A percentile compares a stretch with the other conserved stretches of the same genome.
These are phyloP conservation scores for Acropternis orthonyx DNA, from an alignment of 2,797 vertebrate species.

Conservation along the genomic window DNA sequence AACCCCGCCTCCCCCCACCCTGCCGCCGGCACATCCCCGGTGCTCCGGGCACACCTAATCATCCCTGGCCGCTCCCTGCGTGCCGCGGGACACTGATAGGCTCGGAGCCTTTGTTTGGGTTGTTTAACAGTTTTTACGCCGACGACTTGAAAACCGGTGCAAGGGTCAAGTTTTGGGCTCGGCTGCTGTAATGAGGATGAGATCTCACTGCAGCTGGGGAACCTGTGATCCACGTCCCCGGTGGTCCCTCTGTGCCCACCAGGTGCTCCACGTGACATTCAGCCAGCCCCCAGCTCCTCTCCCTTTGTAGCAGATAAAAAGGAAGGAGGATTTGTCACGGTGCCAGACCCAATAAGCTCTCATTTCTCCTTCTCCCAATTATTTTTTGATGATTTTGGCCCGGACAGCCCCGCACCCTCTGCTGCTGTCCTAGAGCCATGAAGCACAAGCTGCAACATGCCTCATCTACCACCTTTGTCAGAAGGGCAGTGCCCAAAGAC, in stretches of 20 bases:
- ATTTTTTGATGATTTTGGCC: neutral
- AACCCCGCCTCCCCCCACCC: neutral
- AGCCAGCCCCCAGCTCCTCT: neutral
- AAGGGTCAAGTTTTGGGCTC: neutral
- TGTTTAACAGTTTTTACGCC: neutral
- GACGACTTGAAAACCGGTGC: rapidly evolving
- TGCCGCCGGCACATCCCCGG: rapidly evolving
- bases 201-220: rapidly evolving
- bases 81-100: neutral
- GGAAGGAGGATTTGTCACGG: neutral
- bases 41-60: neutral
- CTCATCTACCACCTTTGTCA: rapidly evolving
- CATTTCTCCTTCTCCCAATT: neutral
- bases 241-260: neutral
- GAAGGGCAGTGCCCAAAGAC: neutral
- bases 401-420: neutral
- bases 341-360: constrained; percentile 13
- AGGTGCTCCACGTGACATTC: neutral
- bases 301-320: neutral
- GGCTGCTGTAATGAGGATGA: rapidly evolving
- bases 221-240: rapidly evolving
- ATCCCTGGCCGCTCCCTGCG: neutral
- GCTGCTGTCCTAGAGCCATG: neutral
- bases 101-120: constrained; percentile 20
- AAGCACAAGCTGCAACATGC: neutral